Evolutionary conservation across 92 coral and sea anemone species (phyloP).

Genomic region (Desmophyllum pertusum): DNA sequence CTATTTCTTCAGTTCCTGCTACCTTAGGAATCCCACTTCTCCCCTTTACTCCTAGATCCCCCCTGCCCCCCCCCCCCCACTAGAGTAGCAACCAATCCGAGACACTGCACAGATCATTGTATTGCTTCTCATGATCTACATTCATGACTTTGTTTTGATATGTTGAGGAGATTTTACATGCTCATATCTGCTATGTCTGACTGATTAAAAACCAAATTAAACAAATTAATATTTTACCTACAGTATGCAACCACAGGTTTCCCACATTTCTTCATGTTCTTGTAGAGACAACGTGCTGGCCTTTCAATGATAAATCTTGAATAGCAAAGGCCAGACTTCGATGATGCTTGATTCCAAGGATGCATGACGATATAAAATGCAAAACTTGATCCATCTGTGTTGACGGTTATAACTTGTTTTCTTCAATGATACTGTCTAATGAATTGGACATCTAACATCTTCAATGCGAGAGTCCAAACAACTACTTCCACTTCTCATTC

Average conservation of each 20-base stretch:
- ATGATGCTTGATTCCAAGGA: background rate
- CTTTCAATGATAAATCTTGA: background rate
- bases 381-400: background rate
- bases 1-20: too few relatives aligned
- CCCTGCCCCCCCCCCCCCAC: too few relatives aligned
- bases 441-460: background rate
- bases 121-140: background rate
- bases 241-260: background rate
- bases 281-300: background rate
- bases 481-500: background rate
- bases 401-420: background rate
- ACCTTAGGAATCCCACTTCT: too few relatives aligned
- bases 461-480: background rate
- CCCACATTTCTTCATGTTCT: background rate
- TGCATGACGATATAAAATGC: background rate
- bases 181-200: background rate
- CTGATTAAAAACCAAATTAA: background rate
- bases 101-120: background rate
- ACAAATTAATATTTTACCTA: slow-evolving; percentile 5
- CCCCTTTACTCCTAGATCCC: too few relatives aligned
- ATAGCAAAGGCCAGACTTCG: background rate
- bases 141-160: too few relatives aligned
- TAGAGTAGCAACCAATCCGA: too few relatives aligned
- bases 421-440: background rate
- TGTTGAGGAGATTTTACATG: background rate